Conservation (phyloP, 2,797 vertebrate species). For the Fringilla coelebs region DNA sequence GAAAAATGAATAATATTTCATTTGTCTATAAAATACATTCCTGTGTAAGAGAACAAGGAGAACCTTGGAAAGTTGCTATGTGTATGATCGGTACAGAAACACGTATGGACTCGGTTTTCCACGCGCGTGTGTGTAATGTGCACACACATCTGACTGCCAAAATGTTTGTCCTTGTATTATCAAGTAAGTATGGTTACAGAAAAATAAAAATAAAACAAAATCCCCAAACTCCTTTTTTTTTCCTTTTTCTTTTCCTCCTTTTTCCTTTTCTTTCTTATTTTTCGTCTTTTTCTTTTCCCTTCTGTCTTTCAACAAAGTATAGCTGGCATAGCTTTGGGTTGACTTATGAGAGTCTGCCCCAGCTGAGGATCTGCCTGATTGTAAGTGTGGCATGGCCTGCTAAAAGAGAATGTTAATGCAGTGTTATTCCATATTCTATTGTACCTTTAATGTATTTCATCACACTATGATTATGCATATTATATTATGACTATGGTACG, state of each 20-base stretch:
- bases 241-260: accelerated
- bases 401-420: not conserved
- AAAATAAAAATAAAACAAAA: not conserved
- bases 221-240: accelerated
- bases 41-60: not conserved
- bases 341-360: not conserved
- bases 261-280: accelerated
- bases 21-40: not conserved
- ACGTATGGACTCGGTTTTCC: accelerated
- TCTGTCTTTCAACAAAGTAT: not conserved
- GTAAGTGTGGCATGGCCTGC: not conserved
- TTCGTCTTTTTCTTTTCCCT: accelerated
- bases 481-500: not conserved
- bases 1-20: not conserved
- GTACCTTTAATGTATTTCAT: not conserved
- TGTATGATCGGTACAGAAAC: not conserved
- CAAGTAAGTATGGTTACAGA: not conserved
- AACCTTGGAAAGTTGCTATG: not conserved
- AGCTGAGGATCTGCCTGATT: not conserved
- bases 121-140: not conserved
- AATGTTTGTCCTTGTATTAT: not conserved
- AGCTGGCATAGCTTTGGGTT: not conserved
- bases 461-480: not conserved
- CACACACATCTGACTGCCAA: not conserved
- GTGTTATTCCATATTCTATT: not conserved